Evolutionary conservation across 2,797 vertebrate species (phyloP), one percentile per base, ranked within the genome.

Genomic region (Oreortyx pictus): DNA sequence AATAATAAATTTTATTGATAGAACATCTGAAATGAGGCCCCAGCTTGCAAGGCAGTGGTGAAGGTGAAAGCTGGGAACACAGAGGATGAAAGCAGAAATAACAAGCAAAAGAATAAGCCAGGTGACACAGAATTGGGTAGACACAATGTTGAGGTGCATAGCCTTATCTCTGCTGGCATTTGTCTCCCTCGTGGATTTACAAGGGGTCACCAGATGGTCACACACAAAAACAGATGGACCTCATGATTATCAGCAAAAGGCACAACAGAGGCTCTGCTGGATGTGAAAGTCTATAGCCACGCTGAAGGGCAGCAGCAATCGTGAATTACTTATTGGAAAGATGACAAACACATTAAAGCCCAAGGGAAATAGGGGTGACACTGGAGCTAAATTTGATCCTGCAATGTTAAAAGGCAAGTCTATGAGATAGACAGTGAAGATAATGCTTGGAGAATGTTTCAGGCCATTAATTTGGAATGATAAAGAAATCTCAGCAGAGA

Each of bases 401-500:
- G 50, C 4, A 4, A 82, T 89, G 85, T 82, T 76, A 88, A 95
- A 92, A 92, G 76, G 35, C 64, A 73, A 46, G 16, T 65, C 61
- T 77, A 59, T 68, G 79, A 88, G 73, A 89, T 50, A 87, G 29
- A 31, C 14, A 49, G 60, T 67, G 56, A 74, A 88, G 74, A 77
- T 79, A 81, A 89, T 35, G 74, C 75, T 64, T 73, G 80, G 82
- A 90, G 95, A 92, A 47, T 1, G 31, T 66, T 91, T 93, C 92
- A 94, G 85, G 43, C 66, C 87, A 72, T 95, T 92, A 89, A 57
- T 90, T 29, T 4, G 1, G 76, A 92, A 86, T 1, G 66, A 93
- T 86, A 95, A 94, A 83, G 82, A 86, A 93, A 86, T 89, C 92
- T 91, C 88, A 79, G 89, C 41, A 44, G 89, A 94, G 60, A 82